These are phyloP conservation scores for Lycopodina hypogea DNA, from an alignment of 37 sponge, comb jelly and placozoan species.

Conservation along the genomic window DNA sequence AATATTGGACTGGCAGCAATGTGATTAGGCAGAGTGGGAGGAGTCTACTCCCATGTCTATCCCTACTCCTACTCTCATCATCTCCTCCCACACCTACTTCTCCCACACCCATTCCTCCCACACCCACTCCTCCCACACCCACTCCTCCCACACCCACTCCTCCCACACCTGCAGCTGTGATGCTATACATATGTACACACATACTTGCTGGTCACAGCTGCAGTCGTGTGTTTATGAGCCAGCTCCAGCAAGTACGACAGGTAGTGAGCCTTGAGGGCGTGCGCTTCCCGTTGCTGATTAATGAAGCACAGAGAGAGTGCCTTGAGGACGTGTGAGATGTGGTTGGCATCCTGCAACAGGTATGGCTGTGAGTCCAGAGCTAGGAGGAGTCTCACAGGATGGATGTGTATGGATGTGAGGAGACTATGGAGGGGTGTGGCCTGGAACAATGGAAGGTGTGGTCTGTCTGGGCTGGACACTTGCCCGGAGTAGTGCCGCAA, in stretches of 20 bases:
- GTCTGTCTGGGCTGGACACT: slow-evolving; percentile 12
- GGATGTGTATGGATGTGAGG: slow-evolving; percentile 29
- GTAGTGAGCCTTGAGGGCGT: slow-evolving; percentile 54
- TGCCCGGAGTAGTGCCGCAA: slow-evolving; percentile 43
- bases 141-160: too few relatives aligned
- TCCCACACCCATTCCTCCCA: too few relatives aligned
- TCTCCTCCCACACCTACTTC: too few relatives aligned
- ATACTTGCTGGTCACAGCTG: slow-evolving; percentile 13
- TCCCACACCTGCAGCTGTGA: too few relatives aligned
- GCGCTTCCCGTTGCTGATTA: slow-evolving; percentile 25
- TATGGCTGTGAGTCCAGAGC: not conserved
- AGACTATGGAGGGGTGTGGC: slow-evolving; percentile 28
- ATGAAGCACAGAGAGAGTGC: not conserved
- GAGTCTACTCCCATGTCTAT: too few relatives aligned
- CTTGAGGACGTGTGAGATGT: slow-evolving; percentile 21
- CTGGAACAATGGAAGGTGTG: slow-evolving; percentile 9
- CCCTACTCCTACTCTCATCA: too few relatives aligned
- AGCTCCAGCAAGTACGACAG: slow-evolving; percentile 24
- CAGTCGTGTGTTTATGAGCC: slow-evolving; percentile 7
- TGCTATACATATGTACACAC: too few relatives aligned
- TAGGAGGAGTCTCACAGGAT: slow-evolving; percentile 47
- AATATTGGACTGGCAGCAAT: too few relatives aligned
- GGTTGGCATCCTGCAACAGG: not conserved
- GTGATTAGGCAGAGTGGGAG: too few relatives aligned
- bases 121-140: too few relatives aligned